Evolutionary conservation across 2,888 invertebrate genomes (phyloP).

Genomic region (Ophioninae sp.): DNA sequence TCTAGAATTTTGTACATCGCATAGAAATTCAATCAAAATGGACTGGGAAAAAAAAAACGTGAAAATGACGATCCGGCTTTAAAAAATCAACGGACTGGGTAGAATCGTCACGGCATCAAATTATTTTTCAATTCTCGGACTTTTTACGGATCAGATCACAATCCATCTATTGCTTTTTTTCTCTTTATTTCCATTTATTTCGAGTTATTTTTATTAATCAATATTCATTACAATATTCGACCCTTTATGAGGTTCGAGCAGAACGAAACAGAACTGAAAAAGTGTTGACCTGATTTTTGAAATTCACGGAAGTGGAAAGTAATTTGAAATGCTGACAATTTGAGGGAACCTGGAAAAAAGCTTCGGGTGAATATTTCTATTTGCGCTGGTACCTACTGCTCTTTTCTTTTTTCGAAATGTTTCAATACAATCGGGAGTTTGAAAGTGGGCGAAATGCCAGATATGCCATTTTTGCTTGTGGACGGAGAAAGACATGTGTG

Average conservation of each 20-base stretch:
- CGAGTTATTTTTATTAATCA: too few species aligned
- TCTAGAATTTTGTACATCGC: too few species aligned
- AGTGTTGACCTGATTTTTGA: not conserved
- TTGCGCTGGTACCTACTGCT: not conserved
- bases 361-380: not conserved
- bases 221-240: too few species aligned
- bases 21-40: too few species aligned
- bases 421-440: not conserved
- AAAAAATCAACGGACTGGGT: not conserved
- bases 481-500: conserved; percentile 21
- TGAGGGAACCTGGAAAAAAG: not conserved
- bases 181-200: too few species aligned
- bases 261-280: not conserved
- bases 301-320: not conserved
- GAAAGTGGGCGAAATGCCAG: not conserved
- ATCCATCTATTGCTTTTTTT: too few species aligned
- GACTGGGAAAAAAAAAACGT: not conserved
- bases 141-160: too few species aligned
- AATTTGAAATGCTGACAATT: not conserved
- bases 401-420: not conserved
- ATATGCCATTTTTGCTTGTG: not conserved
- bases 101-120: not conserved
- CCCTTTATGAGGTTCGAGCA: too few species aligned
- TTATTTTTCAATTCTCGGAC: too few species aligned
- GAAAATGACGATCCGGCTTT: not conserved